Conservation (phyloP, 2,888 invertebrate genomes). For the Melanotus villosus region DNA sequence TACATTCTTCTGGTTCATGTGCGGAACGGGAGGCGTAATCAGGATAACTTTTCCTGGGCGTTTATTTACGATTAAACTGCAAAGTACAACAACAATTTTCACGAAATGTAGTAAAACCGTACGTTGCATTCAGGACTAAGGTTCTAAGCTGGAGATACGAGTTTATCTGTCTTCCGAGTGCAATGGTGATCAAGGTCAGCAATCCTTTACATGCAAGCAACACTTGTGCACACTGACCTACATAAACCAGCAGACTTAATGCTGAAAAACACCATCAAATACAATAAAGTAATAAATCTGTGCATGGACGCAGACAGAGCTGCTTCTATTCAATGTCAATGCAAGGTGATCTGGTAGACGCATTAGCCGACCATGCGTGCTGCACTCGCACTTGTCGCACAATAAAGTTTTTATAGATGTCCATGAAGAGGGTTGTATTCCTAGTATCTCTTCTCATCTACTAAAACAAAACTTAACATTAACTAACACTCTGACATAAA, state of each 20-base stretch:
- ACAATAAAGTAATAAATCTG: constrained; percentile 62
- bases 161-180: constrained; percentile 56
- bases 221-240: constrained; percentile 62
- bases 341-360: constrained; percentile 65
- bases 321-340: constrained; percentile 65
- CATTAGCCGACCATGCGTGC: constrained; percentile 52
- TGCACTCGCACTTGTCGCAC: constrained; percentile 45
- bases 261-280: constrained; percentile 61
- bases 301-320: constrained; percentile 61
- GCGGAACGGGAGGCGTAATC: not conserved
- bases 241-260: constrained; percentile 61
- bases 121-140: not conserved
- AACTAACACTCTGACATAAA: too few species aligned
- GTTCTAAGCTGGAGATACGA: constrained; percentile 24
- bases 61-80: not conserved
- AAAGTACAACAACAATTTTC: not conserved
- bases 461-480: too few species aligned
- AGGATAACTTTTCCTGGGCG: not conserved
- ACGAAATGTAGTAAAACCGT: not conserved
- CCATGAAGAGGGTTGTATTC: constrained; percentile 12
- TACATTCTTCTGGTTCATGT: not conserved
- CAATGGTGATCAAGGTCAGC: constrained; percentile 60
- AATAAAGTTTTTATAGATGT: constrained; percentile 30
- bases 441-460: constrained; percentile 15
- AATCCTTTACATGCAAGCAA: constrained; percentile 58